Conservation (phyloP, 2,113 vertebrate genomes). For the Pseudolaguvia tuberculata region DNA sequence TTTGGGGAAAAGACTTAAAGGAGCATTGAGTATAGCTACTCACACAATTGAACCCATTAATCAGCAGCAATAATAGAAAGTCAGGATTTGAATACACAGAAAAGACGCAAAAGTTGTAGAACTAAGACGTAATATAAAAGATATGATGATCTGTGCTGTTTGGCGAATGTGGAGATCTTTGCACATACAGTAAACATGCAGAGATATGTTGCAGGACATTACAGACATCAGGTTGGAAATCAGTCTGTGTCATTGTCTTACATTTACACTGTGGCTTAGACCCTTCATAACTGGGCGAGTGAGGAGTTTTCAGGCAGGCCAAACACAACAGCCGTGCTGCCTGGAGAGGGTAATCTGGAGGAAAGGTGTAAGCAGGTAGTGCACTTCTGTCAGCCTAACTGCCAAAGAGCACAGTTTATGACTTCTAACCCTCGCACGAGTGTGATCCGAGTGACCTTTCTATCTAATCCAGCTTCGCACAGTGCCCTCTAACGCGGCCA, state of each 20-base stretch:
- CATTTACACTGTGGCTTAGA: conserved; percentile 73
- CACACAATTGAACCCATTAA: neutral
- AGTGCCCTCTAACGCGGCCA: neutral
- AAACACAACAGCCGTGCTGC: conserved; percentile 76
- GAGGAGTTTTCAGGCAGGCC: conserved; percentile 86
- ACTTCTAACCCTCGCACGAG: conserved; percentile 67
- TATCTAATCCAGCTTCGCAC: conserved; percentile 43
- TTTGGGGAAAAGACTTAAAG: neutral
- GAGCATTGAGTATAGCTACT: neutral
- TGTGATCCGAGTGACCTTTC: conserved; percentile 39
- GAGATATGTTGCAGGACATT: neutral
- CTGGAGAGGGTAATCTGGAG: conserved; percentile 85
- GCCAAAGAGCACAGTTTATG: conserved; percentile 53
- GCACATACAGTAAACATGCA: no score
- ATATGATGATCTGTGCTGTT: neutral
- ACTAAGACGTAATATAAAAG: neutral
- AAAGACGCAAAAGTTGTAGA: no score
- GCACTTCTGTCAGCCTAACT: conserved; percentile 47
- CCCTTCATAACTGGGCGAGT: conserved; percentile 84
- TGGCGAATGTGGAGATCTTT: neutral
- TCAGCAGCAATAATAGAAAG: no score
- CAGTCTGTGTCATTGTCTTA: conserved; percentile 34
- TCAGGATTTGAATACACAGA: no score
- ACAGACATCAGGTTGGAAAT: neutral
- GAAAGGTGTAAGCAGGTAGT: conserved; percentile 97